A percentile compares a stretch with the other conserved stretches of the same genome.
Evolutionary conservation across 2,797 vertebrate species (phyloP).

Genomic region (Scolopax rusticola): DNA sequence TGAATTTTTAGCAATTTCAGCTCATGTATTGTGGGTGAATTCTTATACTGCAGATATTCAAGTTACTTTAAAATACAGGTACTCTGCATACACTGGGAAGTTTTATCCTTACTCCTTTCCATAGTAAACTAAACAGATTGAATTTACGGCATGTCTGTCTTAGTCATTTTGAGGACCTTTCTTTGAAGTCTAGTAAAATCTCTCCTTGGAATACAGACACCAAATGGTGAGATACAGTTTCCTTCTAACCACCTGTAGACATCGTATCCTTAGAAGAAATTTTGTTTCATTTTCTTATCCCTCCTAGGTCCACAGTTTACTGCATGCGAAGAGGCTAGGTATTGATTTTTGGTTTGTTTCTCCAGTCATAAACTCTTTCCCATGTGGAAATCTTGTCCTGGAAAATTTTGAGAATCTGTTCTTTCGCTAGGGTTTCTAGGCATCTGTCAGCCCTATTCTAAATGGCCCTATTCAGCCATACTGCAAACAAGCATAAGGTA

Average conservation of each 20-base stretch:
- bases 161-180: neutral
- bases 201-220: neutral
- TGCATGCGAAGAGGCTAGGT: neutral
- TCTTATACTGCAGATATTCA: neutral
- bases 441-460: neutral
- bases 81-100: neutral
- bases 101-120: neutral
- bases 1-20: neutral
- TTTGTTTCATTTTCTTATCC: neutral
- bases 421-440: neutral
- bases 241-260: neutral
- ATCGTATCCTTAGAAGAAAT: neutral
- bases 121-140: neutral
- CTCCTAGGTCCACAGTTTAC: neutral
- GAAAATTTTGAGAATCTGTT: neutral
- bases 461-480: neutral
- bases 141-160: neutral
- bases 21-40: neutral
- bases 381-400: neutral
- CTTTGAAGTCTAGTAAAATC: neutral
- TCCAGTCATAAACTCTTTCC: neutral
- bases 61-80: neutral
- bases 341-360: conserved; percentile 18
- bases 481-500: neutral
- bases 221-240: neutral